Conservation (phyloP, 1,140 invertebrate genomes). For the Ephestia elutella region DNA sequence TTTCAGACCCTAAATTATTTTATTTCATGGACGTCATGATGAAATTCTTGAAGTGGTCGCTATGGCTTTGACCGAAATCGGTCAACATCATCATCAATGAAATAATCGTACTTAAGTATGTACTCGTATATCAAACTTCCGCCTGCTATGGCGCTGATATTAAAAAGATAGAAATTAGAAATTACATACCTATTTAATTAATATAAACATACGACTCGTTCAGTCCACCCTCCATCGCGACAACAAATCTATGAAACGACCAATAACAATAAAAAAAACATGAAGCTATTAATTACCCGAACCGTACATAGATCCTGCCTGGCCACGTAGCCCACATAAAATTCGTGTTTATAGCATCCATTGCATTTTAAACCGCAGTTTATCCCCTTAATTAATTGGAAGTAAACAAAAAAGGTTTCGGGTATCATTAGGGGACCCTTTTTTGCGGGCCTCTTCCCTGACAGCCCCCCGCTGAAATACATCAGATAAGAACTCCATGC, state of each 20-base stretch:
- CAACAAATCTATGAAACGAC: not conserved
- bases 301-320: not conserved
- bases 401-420: conserved; percentile 8
- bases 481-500: not conserved
- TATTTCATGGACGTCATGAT: no score
- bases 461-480: not conserved
- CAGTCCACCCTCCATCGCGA: not conserved
- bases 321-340: not conserved
- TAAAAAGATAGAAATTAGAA: no score
- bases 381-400: conserved; percentile 10
- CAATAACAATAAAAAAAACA: not conserved
- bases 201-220: no score
- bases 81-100: no score
- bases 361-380: conserved; percentile 9
- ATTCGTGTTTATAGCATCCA: not conserved
- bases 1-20: no score
- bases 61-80: no score
- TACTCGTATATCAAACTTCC: no score
- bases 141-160: no score
- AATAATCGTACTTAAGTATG: no score
- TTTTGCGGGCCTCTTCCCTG: not conserved
- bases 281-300: not conserved
- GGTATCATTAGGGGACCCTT: not conserved
- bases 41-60: no score
- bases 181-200: no score